Conservation (phyloP, 2,888 invertebrate species). For the Aplocera efformata region DNA sequence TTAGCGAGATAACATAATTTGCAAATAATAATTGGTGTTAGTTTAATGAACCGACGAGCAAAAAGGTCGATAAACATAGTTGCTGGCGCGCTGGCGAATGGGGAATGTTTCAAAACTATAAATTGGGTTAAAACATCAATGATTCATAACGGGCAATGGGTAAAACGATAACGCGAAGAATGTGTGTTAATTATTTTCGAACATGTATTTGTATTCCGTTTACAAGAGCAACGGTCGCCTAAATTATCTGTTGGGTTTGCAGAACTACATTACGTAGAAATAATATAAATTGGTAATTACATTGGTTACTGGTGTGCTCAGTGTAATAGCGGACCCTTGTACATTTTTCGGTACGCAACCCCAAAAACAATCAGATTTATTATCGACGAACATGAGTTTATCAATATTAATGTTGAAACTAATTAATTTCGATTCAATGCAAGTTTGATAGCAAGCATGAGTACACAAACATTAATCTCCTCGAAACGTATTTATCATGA, state of each 20-base stretch:
- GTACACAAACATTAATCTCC: too few relatives aligned
- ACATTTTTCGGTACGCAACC: too few relatives aligned
- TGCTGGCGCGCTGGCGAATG: conserved; percentile 1
- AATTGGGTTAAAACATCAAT: conserved; percentile 29
- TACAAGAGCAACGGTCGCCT: background rate
- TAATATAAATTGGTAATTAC: too few relatives aligned
- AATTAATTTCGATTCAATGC: background rate
- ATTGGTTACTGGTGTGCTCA: too few relatives aligned
- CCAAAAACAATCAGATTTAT: too few relatives aligned
- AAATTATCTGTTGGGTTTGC: background rate
- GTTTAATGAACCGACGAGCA: conserved; percentile 7
- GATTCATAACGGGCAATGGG: conserved; percentile 32
- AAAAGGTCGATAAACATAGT: conserved; percentile 13
- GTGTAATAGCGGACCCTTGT: too few relatives aligned
- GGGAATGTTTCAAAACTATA: conserved; percentile 20
- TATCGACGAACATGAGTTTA: too few relatives aligned
- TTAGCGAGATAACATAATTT: conserved; percentile 12
- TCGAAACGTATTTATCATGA: background rate
- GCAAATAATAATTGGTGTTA: conserved; percentile 14
- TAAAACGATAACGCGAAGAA: conserved; percentile 36
- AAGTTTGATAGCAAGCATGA: background rate
- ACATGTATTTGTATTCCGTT: conserved; percentile 32
- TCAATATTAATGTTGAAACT: too few relatives aligned
- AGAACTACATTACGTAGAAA: too few relatives aligned
- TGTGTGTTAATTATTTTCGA: conserved; percentile 40